phyloP scores from a whole-genome alignment of 2,113 vertebrate species.

The Anolis sagrei region DNA sequence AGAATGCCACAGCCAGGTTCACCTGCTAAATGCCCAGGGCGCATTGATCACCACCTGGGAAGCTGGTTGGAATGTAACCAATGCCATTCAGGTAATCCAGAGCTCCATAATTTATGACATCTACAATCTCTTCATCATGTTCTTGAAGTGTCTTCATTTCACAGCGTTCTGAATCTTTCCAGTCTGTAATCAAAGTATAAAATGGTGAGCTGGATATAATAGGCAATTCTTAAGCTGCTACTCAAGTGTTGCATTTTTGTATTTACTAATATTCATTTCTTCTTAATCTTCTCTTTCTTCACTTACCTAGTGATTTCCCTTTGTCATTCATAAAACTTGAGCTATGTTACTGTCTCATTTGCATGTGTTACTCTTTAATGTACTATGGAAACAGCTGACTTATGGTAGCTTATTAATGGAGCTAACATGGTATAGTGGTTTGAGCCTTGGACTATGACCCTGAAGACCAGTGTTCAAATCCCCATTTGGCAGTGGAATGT shows the following conservation, averaged over 20 bases:
- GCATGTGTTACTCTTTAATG: slow-evolving; percentile 49
- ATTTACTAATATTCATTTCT: neutral
- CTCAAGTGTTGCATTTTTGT: neutral
- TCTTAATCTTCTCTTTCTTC: neutral
- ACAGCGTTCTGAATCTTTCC: slow-evolving; percentile 32
- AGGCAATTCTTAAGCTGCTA: neutral
- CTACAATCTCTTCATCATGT: slow-evolving; percentile 29
- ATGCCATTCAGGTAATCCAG: slow-evolving; percentile 78
- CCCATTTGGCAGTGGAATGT: too few relatives aligned
- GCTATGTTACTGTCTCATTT: neutral
- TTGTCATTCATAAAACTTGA: neutral
- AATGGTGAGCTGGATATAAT: slow-evolving; percentile 20
- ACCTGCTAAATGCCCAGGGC: slow-evolving; percentile 32
- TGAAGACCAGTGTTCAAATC: too few relatives aligned
- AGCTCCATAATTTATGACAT: slow-evolving; percentile 5
- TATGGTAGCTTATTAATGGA: too few relatives aligned
- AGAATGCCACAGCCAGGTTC: slow-evolving; percentile 33
- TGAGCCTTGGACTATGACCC: too few relatives aligned
- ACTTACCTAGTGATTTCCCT: too few relatives aligned
- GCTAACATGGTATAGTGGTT: too few relatives aligned
- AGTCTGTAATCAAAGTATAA: slow-evolving; percentile 30
- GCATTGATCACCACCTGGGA: slow-evolving; percentile 81
- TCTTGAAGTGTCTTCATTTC: slow-evolving; percentile 38
- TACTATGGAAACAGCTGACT: neutral
- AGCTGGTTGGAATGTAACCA: slow-evolving; percentile 84